Evolutionary conservation across 2,888 invertebrate species (phyloP), one percentile per base, ranked within the genome.

Genomic region (Thymelicus acteon): DNA sequence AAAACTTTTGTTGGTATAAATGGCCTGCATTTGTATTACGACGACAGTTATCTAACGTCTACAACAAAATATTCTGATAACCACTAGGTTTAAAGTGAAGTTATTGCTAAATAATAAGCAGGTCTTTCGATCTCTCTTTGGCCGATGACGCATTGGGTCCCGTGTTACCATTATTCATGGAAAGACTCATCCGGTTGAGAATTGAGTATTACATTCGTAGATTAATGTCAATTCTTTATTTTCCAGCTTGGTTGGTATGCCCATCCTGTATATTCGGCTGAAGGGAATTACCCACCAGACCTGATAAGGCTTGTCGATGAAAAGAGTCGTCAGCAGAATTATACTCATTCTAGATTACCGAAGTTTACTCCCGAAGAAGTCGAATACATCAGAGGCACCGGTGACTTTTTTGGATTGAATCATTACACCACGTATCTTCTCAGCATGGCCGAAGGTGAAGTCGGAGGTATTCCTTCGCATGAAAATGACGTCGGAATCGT

Each of bases 401-500:
- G 92, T 2, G 94, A 94, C 76, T 94, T 92, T 86, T 93, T 94
- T 57, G 94, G 94, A 0, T 79, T 94, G 13, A 94, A 94, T 71
- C 94, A 94, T 75, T 94, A 94, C 65, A 94, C 94, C 0, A 93
- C 93, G 0, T 94, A 94, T 65, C 80, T 93, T 1, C 80, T 94
- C 2, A 87, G 87, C 31, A 92, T 91, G 90, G 90, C 93, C 39
- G 85, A 90, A 52, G 79, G 80, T 57, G 86, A 90, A 80, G 92
- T 93, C 0, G 94, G 94, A 2, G 81, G 85, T 37, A 81, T 90
- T 60, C 95, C 95, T 0, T 95, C 95, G 0, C 95, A 94, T 68
- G 91, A 91, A 77, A 95, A 96, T 72, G 96, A 96, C 79, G 91
- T 95, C 78, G 95, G 95, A 1, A 93, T 95, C 31, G 85, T 94